Percentiles rank a stretch among this genome's conserved stretches.
Evolutionary conservation across 2,113 vertebrate species (phyloP).

Genomic region (Rhabdomys dilectus): DNA sequence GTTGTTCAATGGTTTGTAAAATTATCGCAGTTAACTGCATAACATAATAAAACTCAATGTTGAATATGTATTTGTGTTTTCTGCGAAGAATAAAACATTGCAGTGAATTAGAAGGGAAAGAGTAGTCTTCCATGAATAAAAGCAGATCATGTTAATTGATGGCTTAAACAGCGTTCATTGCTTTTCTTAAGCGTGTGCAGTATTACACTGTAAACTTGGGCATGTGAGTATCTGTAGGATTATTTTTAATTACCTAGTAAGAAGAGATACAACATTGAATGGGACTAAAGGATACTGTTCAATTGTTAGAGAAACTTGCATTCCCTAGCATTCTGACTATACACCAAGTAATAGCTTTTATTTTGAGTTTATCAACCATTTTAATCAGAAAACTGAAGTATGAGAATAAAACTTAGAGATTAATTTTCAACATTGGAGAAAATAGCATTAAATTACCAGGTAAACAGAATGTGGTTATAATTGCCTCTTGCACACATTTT

Average conservation of each 20-base stretch:
- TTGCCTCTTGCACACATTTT: background rate
- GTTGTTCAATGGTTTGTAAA: slow-evolving; percentile 78
- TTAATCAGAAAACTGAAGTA: background rate
- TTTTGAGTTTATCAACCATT: background rate
- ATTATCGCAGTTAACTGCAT: slow-evolving; percentile 70
- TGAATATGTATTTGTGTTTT: slow-evolving; percentile 63
- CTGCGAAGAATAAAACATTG: slow-evolving; percentile 60
- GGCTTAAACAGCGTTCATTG: slow-evolving; percentile 21
- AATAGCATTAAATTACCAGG: slow-evolving; percentile 14
- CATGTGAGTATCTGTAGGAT: background rate
- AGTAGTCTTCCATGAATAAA: slow-evolving; percentile 57
- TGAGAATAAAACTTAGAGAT: background rate
- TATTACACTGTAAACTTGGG: background rate
- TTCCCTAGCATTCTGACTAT: background rate
- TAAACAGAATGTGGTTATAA: slow-evolving; percentile 40
- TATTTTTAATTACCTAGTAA: background rate
- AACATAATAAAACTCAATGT: slow-evolving; percentile 68
- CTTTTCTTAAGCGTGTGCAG: slow-evolving; percentile 13
- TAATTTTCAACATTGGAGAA: background rate
- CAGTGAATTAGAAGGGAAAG: slow-evolving; percentile 61
- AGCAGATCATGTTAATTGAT: slow-evolving; percentile 56
- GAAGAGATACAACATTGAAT: background rate
- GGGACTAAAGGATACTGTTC: background rate
- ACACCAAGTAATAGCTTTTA: background rate
- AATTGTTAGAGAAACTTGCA: slow-evolving; percentile 26